Conservation (phyloP, 2,113 vertebrate species). For the Melanostigma gelatinosum region DNA sequence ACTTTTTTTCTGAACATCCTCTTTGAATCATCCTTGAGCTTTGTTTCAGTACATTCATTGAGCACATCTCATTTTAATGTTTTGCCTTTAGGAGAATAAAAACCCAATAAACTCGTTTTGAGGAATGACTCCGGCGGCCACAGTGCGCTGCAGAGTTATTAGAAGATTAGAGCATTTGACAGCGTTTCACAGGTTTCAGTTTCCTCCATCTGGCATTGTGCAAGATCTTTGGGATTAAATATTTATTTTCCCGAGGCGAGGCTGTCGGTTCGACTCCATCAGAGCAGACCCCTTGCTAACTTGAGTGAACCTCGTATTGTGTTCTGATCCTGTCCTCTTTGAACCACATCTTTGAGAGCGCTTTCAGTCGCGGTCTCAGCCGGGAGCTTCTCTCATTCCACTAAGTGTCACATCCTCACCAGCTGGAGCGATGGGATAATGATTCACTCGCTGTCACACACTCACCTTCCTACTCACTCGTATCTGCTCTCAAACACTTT, state of each 20-base stretch:
- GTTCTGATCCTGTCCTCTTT: conserved; percentile 10
- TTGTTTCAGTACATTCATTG: neutral
- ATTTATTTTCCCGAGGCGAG: conserved; percentile 52
- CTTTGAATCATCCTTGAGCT: neutral
- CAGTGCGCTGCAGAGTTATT: neutral
- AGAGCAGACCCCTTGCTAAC: neutral
- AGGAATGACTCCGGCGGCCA: neutral
- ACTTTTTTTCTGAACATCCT: neutral
- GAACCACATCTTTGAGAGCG: neutral
- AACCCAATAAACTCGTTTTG: neutral
- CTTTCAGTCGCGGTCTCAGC: conserved; percentile 7
- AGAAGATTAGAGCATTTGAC: conserved; percentile 27
- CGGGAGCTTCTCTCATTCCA: conserved; percentile 53
- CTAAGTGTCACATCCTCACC: conserved; percentile 70
- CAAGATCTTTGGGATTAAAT: conserved; percentile 32
- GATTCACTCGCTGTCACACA: conserved; percentile 64
- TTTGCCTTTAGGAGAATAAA: conserved; percentile 2
- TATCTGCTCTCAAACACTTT: conserved; percentile 45
- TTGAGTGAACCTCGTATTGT: neutral
- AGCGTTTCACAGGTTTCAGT: conserved; percentile 49
- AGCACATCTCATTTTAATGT: conserved; percentile 4
- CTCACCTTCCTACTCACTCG: conserved; percentile 60
- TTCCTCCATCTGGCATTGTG: conserved; percentile 23
- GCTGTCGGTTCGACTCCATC: conserved; percentile 45
- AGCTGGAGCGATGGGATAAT: conserved; percentile 66